Base-by-base conservation (phyloP, 37 sponge, comb jelly and placozoan genomes). In the Lycopodina hypogea region DNA sequence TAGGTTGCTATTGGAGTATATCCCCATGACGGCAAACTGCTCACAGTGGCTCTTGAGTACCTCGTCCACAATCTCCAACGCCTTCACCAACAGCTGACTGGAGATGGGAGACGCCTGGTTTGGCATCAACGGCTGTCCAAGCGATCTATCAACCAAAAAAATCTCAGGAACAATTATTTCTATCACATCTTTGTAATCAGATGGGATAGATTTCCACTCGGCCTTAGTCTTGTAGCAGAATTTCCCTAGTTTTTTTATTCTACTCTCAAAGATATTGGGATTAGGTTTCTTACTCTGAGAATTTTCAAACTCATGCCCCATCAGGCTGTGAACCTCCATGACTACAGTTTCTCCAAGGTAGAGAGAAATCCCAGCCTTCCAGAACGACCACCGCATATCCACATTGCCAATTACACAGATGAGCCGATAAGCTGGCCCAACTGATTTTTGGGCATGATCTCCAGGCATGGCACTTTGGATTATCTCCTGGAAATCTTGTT, bases 331-430 rank as follows among this genome's bases (percentile, higher is more conserved):
- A 14, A 90, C 74, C 53, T 77, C 34, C 33, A 90, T 68, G 11
- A 86, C 37, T 0, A 77, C 51, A 9, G 48, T 56, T 19, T 83
- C 74, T 41, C 88, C 81, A 1, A 78, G 30, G n/a, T 69, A 58
- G 30, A 90, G 73, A n/a, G 81, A 58, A 50, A 90, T 77, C 0
- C 91, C 91, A 12, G 91, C 86, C 80, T 90, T 90, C 87, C 91
- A 90, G 80, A 86, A 90, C 33, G 29, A 29, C 91, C 88, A 87
- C 26, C n/a, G 17, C 60, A 82, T 19, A 1, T 55, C 52, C 24
- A 72, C 14, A 40, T 78, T 74, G 12, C 89, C 88, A 26, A 87
- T 76, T 50, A 73, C 50, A 32, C 65, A 26, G 1, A 64, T 53
- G 9, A 81, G 74, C 19, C 65, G 45, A 33, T 81, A 42, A 23